Evolutionary conservation across 2,113 vertebrate genomes (phyloP).

Genomic region (Diphyllodes magnificus): DNA sequence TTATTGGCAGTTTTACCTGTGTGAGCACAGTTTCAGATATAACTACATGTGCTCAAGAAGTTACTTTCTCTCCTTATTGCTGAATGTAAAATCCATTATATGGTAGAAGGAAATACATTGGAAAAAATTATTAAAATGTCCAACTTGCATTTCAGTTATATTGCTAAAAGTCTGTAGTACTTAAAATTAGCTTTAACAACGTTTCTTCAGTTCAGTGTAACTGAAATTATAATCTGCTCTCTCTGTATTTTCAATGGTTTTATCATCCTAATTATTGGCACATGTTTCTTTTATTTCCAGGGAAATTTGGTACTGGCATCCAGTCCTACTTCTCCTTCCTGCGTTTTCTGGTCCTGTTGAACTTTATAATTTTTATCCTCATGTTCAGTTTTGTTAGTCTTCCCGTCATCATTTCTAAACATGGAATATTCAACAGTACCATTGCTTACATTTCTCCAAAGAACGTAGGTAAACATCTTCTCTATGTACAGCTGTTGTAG

Average conservation of each 20-base stretch:
- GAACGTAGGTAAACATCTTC: slow-evolving; percentile 53
- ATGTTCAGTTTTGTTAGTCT: slow-evolving; percentile 87
- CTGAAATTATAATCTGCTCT: slow-evolving; percentile 24
- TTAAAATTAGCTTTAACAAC: neutral
- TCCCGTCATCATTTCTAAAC: slow-evolving; percentile 74
- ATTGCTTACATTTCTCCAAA: slow-evolving; percentile 3
- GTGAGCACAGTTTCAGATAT: neutral
- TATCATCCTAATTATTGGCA: neutral
- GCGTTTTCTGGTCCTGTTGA: slow-evolving; percentile 90
- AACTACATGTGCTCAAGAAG: neutral
- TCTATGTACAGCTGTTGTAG: neutral
- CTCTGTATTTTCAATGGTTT: neutral
- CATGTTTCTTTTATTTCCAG: slow-evolving; percentile 60
- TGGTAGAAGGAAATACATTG: neutral
- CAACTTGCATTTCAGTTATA: neutral
- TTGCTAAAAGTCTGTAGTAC: neutral
- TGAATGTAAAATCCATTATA: neutral
- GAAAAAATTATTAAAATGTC: neutral
- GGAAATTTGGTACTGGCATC: slow-evolving; percentile 91
- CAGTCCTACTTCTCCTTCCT: slow-evolving; percentile 96
- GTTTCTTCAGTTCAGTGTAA: neutral
- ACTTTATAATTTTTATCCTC: slow-evolving; percentile 86
- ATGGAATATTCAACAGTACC: slow-evolving; percentile 74
- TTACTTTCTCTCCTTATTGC: neutral
- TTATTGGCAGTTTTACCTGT: neutral